Evolutionary conservation across 1,140 invertebrate species (phyloP).

Genomic region (Calliopsis andreniformis): DNA sequence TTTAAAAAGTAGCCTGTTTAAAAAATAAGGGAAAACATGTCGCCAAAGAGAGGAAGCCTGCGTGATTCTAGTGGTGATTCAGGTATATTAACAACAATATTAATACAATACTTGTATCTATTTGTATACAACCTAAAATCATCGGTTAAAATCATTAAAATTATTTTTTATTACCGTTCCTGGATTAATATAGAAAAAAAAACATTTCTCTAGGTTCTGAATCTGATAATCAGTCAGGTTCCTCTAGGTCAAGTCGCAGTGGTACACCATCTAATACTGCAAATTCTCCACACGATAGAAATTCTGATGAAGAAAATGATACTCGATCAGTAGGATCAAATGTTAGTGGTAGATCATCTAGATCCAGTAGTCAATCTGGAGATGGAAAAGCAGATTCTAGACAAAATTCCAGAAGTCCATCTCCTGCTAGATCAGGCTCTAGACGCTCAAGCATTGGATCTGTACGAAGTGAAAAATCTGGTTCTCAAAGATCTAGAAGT

Average conservation of each 20-base stretch:
- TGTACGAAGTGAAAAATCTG: constrained; percentile 67
- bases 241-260: constrained; percentile 75
- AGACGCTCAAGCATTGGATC: constrained; percentile 74
- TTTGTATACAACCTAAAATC: background rate
- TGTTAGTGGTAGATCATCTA: constrained; percentile 72
- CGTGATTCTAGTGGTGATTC: constrained; percentile 74
- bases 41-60: constrained; percentile 55
- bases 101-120: background rate
- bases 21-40: constrained; percentile 56
- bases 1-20: background rate
- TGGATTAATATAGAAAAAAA: background rate
- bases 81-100: constrained; percentile 55
- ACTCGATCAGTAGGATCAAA: constrained; percentile 65
- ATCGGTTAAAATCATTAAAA: background rate
- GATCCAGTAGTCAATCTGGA: constrained; percentile 70
- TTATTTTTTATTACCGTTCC: background rate
- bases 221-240: constrained; percentile 79
- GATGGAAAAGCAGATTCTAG: constrained; percentile 56
- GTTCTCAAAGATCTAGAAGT: constrained; percentile 72
- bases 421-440: constrained; percentile 69
- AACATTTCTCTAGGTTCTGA: constrained; percentile 78
- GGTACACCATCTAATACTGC: constrained; percentile 68
- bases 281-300: constrained; percentile 61
- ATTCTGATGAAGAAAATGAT: constrained; percentile 68
- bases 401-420: constrained; percentile 70